Base-by-base conservation (phyloP, 2,797 vertebrate species). In the Psittacula derbiana region DNA sequence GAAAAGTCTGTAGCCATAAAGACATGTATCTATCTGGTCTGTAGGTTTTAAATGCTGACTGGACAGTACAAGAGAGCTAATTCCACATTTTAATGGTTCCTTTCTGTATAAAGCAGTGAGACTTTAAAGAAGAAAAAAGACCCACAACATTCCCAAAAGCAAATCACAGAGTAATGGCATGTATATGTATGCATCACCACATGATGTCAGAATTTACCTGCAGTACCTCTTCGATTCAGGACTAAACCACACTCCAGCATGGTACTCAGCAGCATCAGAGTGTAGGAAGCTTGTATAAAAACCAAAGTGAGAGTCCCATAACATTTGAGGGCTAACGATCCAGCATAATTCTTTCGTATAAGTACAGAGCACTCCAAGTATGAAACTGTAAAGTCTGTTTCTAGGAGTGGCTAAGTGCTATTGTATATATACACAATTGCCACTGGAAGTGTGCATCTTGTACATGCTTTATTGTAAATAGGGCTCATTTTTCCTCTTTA, bases 161-260 rank as follows among this genome's bases (percentile, higher is more conserved):
- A 43, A 33, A 55, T 21, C 25, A 8, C 28, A 43, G 65, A 62
- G 11, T 20, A 69, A 52, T 47, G 8, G 12, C 50, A 40, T 28
- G 53, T 65, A 79, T 36, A 79, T 44, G 20, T 76, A 52, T 49
- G 33, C 52, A 69, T 57, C 66, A 55, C 75, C 75, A 88, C 30
- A 60, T 16, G 21, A 89, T 72, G 57, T 88, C 46, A 93, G 91
- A 94, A 91, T 84, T 87, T 92, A 71, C 66, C 52, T 55, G 25
- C 62, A 83, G 40, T 31, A 89, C 31, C 1, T 4, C 36, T 84
- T 87, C 67, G 44, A 65, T 61, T 73, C 46, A 49, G 33, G 47
- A 25, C 33, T 70, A 69, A 95, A 49, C 18, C 33, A 53, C 15
- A 20, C 7, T 41, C 21, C 36, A 55, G 21, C 16, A 75, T 28